phyloP scores from a whole-genome alignment of 2,888 invertebrate genomes.

The Neoitamus cyanurus region DNA sequence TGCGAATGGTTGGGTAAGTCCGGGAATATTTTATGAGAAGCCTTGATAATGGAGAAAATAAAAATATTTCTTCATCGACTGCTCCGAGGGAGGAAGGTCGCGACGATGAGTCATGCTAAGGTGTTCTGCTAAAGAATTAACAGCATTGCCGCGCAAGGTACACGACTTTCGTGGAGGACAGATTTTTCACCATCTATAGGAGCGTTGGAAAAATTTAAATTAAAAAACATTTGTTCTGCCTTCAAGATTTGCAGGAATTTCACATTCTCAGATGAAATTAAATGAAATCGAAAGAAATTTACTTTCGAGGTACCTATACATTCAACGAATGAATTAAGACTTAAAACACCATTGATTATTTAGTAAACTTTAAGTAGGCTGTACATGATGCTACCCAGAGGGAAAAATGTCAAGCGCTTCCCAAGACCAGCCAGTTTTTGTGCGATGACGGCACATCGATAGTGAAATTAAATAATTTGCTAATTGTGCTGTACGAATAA shows the following conservation, averaged over 20 bases:
- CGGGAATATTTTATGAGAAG: constrained; percentile 37
- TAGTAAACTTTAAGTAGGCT: too few species aligned
- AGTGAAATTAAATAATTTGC: too few species aligned
- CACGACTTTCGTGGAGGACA: constrained; percentile 13
- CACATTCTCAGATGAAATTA: not conserved
- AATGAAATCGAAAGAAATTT: not conserved
- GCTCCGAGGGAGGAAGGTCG: constrained; percentile 32
- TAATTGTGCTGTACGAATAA: too few species aligned
- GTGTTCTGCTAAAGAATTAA: constrained; percentile 40
- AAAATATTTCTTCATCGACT: constrained; percentile 39
- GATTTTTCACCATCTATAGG: constrained; percentile 4
- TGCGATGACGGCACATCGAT: too few species aligned
- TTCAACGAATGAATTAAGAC: not conserved
- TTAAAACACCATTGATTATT: too few species aligned
- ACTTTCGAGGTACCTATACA: not conserved
- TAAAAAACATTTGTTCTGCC: not conserved
- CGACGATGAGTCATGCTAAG: constrained; percentile 33
- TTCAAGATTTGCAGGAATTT: not conserved
- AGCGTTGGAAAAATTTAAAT: constrained; percentile 9
- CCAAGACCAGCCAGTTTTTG: too few species aligned
- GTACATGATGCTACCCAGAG: too few species aligned
- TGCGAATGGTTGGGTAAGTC: not conserved
- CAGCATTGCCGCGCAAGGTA: constrained; percentile 37
- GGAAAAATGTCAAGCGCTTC: too few species aligned
- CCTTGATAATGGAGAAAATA: constrained; percentile 40